A percentile compares a stretch with the other conserved stretches of the same genome.
Conservation (phyloP, 2,797 vertebrate species). For the Avahi laniger region DNA sequence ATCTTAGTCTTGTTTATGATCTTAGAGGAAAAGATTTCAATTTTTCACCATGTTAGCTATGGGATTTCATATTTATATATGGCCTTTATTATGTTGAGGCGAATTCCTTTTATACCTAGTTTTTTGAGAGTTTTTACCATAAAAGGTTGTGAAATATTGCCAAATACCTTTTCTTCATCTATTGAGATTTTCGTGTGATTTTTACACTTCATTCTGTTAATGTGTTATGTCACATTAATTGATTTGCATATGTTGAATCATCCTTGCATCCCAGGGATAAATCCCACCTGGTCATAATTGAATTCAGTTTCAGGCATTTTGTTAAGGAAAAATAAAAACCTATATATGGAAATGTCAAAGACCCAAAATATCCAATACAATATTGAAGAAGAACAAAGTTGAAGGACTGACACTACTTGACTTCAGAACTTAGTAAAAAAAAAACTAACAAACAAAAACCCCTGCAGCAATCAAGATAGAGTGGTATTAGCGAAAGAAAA, state of each 20-base stretch:
- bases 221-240: neutral
- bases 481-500: neutral
- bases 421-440: neutral
- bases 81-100: neutral
- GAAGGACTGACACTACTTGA: neutral
- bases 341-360: neutral
- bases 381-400: neutral
- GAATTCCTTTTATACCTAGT: neutral
- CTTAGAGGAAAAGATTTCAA: neutral
- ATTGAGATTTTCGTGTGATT: neutral
- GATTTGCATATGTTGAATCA: neutral
- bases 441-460: neutral
- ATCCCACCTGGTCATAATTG: neutral
- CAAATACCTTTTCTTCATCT: neutral
- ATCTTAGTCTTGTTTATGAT: neutral
- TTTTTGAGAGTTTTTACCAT: neutral
- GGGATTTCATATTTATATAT: neutral
- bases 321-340: neutral
- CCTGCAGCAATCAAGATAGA: neutral
- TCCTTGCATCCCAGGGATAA: neutral
- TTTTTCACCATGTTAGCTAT: neutral
- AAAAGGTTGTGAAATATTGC: neutral
- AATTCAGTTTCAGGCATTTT: neutral
- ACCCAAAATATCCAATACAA: neutral
- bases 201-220: neutral